Evolutionary conservation across 2,888 invertebrate species (phyloP).

Genomic region (Zygothrica quintamaculata): DNA sequence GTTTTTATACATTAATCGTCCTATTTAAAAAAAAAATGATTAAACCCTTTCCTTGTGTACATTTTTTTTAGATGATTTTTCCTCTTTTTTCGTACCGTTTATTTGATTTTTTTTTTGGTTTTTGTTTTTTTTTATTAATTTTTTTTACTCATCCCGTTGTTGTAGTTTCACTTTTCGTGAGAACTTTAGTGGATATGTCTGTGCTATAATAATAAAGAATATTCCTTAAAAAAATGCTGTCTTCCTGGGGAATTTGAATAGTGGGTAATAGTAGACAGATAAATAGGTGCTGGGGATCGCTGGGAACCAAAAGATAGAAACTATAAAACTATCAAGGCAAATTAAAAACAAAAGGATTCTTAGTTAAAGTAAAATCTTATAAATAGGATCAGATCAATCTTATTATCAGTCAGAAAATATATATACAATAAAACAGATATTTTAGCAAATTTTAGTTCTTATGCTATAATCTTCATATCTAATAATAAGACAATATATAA

Average conservation of each 20-base stretch:
- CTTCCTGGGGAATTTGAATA: neutral
- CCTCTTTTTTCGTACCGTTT: slow-evolving; percentile 68
- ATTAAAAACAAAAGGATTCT: no score
- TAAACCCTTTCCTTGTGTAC: slow-evolving; percentile 75
- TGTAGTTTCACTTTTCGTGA: slow-evolving; percentile 80
- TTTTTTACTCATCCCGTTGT: slow-evolving; percentile 62
- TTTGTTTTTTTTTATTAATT: no score
- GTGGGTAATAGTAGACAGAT: neutral
- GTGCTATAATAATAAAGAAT: slow-evolving; percentile 17
- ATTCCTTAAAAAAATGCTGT: slow-evolving; percentile 3
- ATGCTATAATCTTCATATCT: neutral
- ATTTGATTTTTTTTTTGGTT: slow-evolving; percentile 39
- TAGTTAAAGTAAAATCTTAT: no score
- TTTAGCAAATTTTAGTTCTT: neutral
- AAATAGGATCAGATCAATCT: no score
- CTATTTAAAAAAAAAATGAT: slow-evolving; percentile 77
- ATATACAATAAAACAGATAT: no score
- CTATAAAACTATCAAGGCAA: no score
- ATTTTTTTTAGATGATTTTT: slow-evolving; percentile 71
- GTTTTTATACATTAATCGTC: slow-evolving; percentile 69
- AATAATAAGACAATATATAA: neutral
- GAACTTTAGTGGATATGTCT: slow-evolving; percentile 49
- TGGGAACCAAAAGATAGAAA: no score
- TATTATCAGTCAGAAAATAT: no score
- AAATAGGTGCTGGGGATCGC: neutral